Evolutionary conservation across 1,140 invertebrate genomes (phyloP), one percentile per base, ranked within the genome.

Genomic region (Dendrolimus punctatus): DNA sequence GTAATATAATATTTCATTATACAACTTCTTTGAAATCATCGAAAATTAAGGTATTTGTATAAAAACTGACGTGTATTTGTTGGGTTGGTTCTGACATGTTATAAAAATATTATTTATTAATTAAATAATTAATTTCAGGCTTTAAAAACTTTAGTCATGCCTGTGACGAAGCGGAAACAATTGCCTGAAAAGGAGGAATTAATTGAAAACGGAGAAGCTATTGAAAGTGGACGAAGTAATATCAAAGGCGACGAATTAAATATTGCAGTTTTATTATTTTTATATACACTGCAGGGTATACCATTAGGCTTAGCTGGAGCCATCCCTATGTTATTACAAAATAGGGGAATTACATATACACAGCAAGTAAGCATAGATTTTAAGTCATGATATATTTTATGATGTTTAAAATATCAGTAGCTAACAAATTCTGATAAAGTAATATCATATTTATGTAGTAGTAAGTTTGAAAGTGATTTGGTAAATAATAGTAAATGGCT

Each of bases 261-360:
- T 74, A 96, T 99, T 67, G 89, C 92, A 4, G 89, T 99, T 43
- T 88, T 99, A 45, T 90, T 98, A 58, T 96, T 98, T 77, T 88
- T 99, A 1, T 99, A 99, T 75, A 89, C 98, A 42, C 88, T 99
- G 5, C 97, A 99, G 91, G 98, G 97, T 2, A 96, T 99, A 80
- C 98, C 98, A 2, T 84, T 99, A 4, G 98, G 98, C 6, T 86
- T 99, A 9, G 95, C 94, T 44, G 93, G 94, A 8, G 96, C 96
- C 41, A 94, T 99, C 62, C 98, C 98, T 4, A 97, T 99, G 93
- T 68, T 99, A 45, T 88, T 99, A 46, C 95, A 97, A 78, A 97
- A 97, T 80, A 90, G 93, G 64, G 92, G 95, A 55, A 93, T 97
- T 49, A 96, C 93, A 46, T 99, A 98, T 76, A 94, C 93, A 64